phyloP scores from a whole-genome alignment of 2,888 invertebrate species.

The Temnothorax ravouxi region DNA sequence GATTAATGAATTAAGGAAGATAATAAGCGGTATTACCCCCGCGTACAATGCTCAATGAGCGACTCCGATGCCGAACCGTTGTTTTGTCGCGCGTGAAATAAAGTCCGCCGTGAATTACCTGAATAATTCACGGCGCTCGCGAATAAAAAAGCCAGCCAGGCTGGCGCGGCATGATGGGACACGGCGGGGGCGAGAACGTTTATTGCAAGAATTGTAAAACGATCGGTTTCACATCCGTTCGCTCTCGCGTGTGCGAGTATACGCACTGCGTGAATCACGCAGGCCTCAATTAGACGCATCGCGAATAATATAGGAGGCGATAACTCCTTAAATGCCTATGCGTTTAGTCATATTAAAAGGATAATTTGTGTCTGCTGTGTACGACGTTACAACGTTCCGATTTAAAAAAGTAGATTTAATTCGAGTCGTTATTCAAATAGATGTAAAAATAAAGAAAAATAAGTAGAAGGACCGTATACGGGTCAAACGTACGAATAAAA shows the following conservation, averaged over 20 bases:
- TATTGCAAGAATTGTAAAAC: slow-evolving; percentile 9
- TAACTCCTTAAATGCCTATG: not conserved
- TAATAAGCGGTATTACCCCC: slow-evolving; percentile 66
- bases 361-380: not conserved
- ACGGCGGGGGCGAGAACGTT: slow-evolving; percentile 6
- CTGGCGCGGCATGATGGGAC: not conserved
- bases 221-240: slow-evolving; percentile 26
- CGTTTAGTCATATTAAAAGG: not conserved
- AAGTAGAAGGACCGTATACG: too few species aligned
- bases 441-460: too few species aligned
- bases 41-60: not conserved
- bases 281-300: slow-evolving; percentile 2
- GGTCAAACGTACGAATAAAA: too few species aligned
- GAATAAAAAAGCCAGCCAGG: not conserved
- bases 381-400: not conserved
- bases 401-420: not conserved
- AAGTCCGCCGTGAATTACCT: slow-evolving; percentile 22
- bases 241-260: not conserved
- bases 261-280: not conserved
- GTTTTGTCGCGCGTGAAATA: slow-evolving; percentile 40
- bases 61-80: slow-evolving; percentile 1
- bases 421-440: too few species aligned
- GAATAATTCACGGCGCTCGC: slow-evolving; percentile 9
- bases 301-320: not conserved
- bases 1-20: slow-evolving; percentile 72